These are phyloP conservation scores for Eira barbara DNA, from an alignment of 2,113 vertebrate species.

Conservation along the genomic window DNA sequence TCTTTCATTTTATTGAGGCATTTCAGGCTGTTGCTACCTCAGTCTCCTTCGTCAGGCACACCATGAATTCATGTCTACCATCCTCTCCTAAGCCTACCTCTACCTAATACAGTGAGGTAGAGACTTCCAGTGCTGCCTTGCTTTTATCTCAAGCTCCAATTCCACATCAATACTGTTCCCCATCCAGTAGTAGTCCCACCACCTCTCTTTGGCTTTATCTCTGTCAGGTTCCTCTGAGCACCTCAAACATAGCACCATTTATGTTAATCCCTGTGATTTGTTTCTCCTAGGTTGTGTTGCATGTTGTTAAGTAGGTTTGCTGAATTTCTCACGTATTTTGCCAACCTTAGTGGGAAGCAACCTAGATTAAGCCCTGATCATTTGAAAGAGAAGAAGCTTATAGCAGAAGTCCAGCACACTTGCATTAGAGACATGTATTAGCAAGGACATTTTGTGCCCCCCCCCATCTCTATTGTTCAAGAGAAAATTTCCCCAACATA, in stretches of 20 bases:
- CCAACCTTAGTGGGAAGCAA: not conserved
- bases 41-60: not conserved
- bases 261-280: not conserved
- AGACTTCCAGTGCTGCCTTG: not conserved
- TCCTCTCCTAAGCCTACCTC: no score
- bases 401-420: not conserved
- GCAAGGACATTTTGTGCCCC: no score
- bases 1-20: accelerated
- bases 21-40: not conserved
- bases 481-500: not conserved
- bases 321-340: not conserved
- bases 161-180: not conserved
- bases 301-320: not conserved
- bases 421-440: not conserved
- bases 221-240: not conserved
- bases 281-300: not conserved
- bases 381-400: not conserved
- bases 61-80: not conserved
- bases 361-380: not conserved
- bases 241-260: not conserved
- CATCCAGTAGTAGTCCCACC: accelerated
- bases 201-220: not conserved
- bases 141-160: not conserved
- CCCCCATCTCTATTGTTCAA: not conserved
- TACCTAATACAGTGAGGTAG: not conserved